A percentile compares a stretch with the other conserved stretches of the same genome.
Evolutionary conservation across 2,888 invertebrate genomes (phyloP).

Genomic region (Trissoscelio sp.): DNA sequence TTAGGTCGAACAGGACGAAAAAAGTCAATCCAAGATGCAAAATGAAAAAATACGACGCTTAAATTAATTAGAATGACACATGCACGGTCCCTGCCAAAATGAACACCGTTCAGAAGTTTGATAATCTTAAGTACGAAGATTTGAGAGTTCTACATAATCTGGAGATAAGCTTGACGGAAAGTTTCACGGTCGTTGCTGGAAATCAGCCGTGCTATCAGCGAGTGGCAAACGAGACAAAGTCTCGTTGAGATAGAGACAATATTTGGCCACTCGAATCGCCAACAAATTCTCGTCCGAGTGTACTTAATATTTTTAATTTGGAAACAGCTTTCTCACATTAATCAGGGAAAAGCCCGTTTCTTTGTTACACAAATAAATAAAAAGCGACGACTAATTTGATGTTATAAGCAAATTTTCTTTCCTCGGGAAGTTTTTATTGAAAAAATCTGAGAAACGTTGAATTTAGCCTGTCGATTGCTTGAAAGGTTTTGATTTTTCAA

Average conservation of each 20-base stretch:
- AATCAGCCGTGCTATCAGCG: constrained; percentile 40
- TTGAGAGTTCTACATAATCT: constrained; percentile 34
- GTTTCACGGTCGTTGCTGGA: constrained; percentile 39
- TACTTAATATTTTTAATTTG: not conserved
- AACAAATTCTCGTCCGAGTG: not conserved
- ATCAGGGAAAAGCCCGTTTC: not conserved
- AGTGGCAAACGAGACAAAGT: constrained; percentile 25
- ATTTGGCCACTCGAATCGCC: constrained; percentile 18
- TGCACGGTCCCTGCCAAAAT: not conserved
- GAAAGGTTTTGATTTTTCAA: not conserved
- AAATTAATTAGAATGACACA: constrained; percentile 32
- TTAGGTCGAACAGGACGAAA: no score
- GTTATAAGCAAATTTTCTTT: not conserved
- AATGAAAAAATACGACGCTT: constrained; percentile 6
- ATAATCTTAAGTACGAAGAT: constrained; percentile 43
- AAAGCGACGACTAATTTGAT: not conserved
- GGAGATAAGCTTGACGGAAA: constrained; percentile 53
- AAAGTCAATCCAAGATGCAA: no score
- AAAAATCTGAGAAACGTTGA: not conserved
- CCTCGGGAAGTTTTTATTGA: not conserved
- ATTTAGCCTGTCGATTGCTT: not conserved
- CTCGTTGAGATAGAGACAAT: constrained; percentile 34
- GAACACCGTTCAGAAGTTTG: constrained; percentile 24
- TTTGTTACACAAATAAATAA: not conserved
- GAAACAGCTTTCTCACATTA: not conserved